These are phyloP conservation scores for Nebria brevicollis DNA, from an alignment of 2,888 invertebrate genomes.

Conservation along the genomic window DNA sequence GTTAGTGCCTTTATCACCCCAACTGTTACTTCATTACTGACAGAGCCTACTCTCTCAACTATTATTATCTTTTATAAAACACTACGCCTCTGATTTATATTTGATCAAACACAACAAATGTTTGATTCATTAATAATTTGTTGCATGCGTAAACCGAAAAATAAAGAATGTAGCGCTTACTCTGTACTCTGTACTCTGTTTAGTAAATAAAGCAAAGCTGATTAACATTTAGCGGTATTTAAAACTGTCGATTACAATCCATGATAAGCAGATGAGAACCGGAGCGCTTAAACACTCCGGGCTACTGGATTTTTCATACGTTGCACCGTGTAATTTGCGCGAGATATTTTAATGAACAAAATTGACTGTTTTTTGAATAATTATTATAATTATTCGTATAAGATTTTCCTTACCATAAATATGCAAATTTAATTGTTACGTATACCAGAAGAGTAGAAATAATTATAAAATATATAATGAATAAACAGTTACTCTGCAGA, in stretches of 20 bases:
- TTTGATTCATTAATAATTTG: too few species aligned
- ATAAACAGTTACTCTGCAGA: conserved; percentile 30
- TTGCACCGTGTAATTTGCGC: conserved; percentile 32
- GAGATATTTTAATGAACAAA: conserved; percentile 45
- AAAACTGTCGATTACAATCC: neutral
- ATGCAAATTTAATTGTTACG: conserved; percentile 45
- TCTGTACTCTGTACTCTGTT: too few species aligned
- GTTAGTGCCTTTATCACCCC: conserved; percentile 13
- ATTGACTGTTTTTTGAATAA: conserved; percentile 32
- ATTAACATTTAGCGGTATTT: conserved; percentile 7
- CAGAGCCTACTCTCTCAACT: too few species aligned
- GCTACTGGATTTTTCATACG: conserved; percentile 42
- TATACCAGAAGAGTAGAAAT: conserved; percentile 37
- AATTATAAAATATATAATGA: conserved; percentile 26
- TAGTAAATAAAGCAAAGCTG: neutral
- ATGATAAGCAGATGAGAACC: neutral
- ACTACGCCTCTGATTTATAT: too few species aligned
- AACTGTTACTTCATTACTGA: conserved; percentile 3
- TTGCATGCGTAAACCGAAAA: too few species aligned
- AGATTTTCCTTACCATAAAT: conserved; percentile 33
- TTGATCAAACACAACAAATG: too few species aligned
- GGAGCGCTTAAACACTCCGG: conserved; percentile 15
- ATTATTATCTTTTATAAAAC: too few species aligned
- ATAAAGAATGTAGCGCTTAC: too few species aligned
- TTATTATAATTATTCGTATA: conserved; percentile 40